Conservation (phyloP, 2,888 invertebrate genomes). For the Habrosyne pyritoides region DNA sequence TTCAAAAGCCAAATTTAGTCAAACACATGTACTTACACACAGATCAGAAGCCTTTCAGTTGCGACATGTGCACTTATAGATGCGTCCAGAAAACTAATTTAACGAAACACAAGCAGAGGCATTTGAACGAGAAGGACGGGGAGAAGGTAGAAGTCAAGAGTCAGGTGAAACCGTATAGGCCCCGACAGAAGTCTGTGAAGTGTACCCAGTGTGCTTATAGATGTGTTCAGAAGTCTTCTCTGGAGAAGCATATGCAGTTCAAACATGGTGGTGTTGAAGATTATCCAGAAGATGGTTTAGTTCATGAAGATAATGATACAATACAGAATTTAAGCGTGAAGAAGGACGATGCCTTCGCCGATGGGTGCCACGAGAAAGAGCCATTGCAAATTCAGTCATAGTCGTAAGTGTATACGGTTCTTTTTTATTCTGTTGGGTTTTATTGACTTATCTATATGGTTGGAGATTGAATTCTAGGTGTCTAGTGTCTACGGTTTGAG, state of each 20-base stretch:
- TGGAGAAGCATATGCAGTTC: slow-evolving; percentile 75
- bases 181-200: slow-evolving; percentile 72
- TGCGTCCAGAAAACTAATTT: slow-evolving; percentile 80
- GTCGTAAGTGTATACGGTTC: slow-evolving; percentile 17
- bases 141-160: slow-evolving; percentile 58
- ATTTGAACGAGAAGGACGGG: slow-evolving; percentile 67
- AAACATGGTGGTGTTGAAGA: slow-evolving; percentile 57
- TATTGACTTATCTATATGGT: neutral
- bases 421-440: slow-evolving; percentile 9
- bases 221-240: slow-evolving; percentile 74
- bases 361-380: slow-evolving; percentile 19
- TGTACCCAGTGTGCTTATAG: slow-evolving; percentile 70
- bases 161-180: slow-evolving; percentile 67
- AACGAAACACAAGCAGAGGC: slow-evolving; percentile 76
- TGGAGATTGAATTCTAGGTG: neutral
- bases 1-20: slow-evolving; percentile 79
- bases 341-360: slow-evolving; percentile 37
- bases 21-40: slow-evolving; percentile 81
- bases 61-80: slow-evolving; percentile 74
- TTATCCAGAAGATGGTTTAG: slow-evolving; percentile 31
- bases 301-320: slow-evolving; percentile 36
- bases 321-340: slow-evolving; percentile 65
- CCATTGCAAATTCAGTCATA: slow-evolving; percentile 26
- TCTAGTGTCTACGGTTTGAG: too few species aligned
- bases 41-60: slow-evolving; percentile 77